phyloP scores from a whole-genome alignment of 2,797 vertebrate genomes.

The Aulostomus chinensis region DNA sequence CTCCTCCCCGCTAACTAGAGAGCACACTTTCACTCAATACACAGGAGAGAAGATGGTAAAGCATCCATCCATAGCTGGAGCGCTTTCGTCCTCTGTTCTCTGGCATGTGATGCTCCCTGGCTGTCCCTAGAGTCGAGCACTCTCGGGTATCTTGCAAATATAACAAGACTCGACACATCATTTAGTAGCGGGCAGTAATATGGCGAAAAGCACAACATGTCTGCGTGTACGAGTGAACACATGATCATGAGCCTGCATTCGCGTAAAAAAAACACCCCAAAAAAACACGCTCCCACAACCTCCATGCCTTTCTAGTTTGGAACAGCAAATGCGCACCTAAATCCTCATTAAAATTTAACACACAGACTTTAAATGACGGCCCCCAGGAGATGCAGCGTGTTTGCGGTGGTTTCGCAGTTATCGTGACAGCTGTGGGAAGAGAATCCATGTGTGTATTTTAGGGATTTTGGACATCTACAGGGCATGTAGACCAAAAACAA shows the following conservation, averaged over 20 bases:
- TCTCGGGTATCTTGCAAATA: slow-evolving; percentile 31
- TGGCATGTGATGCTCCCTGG: slow-evolving; percentile 27
- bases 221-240: slow-evolving; percentile 22
- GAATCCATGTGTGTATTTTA: no score
- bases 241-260: slow-evolving; percentile 35
- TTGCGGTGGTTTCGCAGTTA: slow-evolving; percentile 14
- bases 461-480: no score
- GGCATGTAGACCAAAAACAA: no score
- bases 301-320: slow-evolving; percentile 26
- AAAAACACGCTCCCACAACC: slow-evolving; percentile 18
- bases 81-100: slow-evolving; percentile 39
- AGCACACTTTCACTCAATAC: slow-evolving; percentile 29
- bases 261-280: no score
- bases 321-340: slow-evolving; percentile 27
- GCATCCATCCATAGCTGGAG: slow-evolving; percentile 38
- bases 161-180: slow-evolving; percentile 35
- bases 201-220: slow-evolving; percentile 14
- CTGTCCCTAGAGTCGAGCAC: slow-evolving; percentile 38
- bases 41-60: slow-evolving; percentile 26
- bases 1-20: slow-evolving; percentile 32
- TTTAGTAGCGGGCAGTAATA: slow-evolving; percentile 32
- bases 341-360: slow-evolving; percentile 57
- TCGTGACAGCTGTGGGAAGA: not conserved
- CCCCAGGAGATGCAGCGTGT: slow-evolving; percentile 7
- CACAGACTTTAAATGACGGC: slow-evolving; percentile 35